Conservation (phyloP, 2,113 vertebrate species). For the Sarotherodon lohbergeri region DNA sequence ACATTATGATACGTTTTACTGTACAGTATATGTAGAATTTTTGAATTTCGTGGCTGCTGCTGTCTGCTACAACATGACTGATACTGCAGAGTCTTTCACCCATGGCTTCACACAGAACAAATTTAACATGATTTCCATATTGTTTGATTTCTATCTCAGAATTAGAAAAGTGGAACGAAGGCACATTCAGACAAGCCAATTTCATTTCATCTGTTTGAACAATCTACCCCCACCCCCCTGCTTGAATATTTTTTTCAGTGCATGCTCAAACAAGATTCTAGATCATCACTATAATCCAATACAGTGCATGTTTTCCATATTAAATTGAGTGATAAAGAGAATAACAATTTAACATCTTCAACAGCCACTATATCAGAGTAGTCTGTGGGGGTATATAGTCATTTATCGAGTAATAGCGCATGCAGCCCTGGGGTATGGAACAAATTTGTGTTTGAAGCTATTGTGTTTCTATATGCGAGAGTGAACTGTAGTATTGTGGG, state of each 20-base stretch:
- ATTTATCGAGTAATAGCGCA: slow-evolving; percentile 38
- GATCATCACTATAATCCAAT: slow-evolving; percentile 43
- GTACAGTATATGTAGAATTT: not conserved
- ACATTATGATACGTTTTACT: not conserved
- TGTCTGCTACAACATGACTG: not conserved
- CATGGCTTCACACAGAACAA: slow-evolving; percentile 27
- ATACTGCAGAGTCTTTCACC: slow-evolving; percentile 14
- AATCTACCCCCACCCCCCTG: slow-evolving; percentile 22
- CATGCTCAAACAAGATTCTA: slow-evolving; percentile 47
- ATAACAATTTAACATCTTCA: slow-evolving; percentile 35
- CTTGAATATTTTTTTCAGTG: slow-evolving; percentile 33
- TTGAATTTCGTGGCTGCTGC: not conserved
- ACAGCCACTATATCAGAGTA: slow-evolving; percentile 11
- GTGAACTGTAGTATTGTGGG: not conserved
- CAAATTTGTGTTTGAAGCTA: slow-evolving; percentile 41
- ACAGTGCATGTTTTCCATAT: slow-evolving; percentile 35
- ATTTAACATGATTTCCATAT: slow-evolving; percentile 45
- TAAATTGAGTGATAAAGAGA: slow-evolving; percentile 15
- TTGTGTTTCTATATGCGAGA: slow-evolving; percentile 4
- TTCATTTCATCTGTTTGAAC: slow-evolving; percentile 57
- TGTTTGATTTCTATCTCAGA: slow-evolving; percentile 42
- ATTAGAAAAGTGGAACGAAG: slow-evolving; percentile 38
- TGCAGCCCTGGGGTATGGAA: slow-evolving; percentile 4
- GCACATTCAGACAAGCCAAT: not conserved
- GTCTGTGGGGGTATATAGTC: slow-evolving; percentile 7